These are phyloP conservation scores for Chrysopa pallens DNA, from an alignment of 1,140 invertebrate genomes.

Conservation along the genomic window DNA sequence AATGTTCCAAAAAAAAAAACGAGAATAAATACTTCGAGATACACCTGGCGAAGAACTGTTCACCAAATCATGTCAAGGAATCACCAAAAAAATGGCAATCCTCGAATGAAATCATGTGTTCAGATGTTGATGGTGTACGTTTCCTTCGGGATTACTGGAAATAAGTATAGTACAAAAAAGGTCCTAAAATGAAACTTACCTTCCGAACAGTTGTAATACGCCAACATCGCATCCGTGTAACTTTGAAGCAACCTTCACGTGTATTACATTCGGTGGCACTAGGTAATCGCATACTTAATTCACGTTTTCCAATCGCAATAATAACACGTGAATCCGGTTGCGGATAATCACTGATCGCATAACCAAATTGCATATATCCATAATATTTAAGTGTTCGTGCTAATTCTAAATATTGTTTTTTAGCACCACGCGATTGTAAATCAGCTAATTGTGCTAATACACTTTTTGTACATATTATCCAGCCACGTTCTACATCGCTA, in stretches of 20 bases:
- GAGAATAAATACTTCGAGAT: background rate
- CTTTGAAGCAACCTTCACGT: slow-evolving; percentile 72
- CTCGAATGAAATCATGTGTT: too few relatives aligned
- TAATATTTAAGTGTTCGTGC: slow-evolving; percentile 71
- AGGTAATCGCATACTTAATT: slow-evolving; percentile 49
- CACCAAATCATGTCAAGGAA: too few relatives aligned
- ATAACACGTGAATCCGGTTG: slow-evolving; percentile 40
- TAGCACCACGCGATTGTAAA: slow-evolving; percentile 55
- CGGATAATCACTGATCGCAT: slow-evolving; percentile 64
- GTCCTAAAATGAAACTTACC: too few relatives aligned
- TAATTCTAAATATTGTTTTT: slow-evolving; percentile 74
- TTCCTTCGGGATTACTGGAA: too few relatives aligned
- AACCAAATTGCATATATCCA: slow-evolving; percentile 68
- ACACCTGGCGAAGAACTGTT: too few relatives aligned
- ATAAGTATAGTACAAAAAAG: too few relatives aligned
- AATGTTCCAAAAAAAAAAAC: slow-evolving; percentile 1
- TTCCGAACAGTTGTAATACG: slow-evolving; percentile 73
- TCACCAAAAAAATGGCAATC: too few relatives aligned
- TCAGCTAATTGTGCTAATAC: slow-evolving; percentile 45
- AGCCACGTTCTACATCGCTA: slow-evolving; percentile 68
- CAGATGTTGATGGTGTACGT: too few relatives aligned
- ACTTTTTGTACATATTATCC: slow-evolving; percentile 58
- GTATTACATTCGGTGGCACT: slow-evolving; percentile 25
- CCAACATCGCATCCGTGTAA: slow-evolving; percentile 92
- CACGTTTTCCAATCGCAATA: slow-evolving; percentile 58